Conservation (phyloP, 2,797 vertebrate genomes). For the Alfaro cultratus region DNA sequence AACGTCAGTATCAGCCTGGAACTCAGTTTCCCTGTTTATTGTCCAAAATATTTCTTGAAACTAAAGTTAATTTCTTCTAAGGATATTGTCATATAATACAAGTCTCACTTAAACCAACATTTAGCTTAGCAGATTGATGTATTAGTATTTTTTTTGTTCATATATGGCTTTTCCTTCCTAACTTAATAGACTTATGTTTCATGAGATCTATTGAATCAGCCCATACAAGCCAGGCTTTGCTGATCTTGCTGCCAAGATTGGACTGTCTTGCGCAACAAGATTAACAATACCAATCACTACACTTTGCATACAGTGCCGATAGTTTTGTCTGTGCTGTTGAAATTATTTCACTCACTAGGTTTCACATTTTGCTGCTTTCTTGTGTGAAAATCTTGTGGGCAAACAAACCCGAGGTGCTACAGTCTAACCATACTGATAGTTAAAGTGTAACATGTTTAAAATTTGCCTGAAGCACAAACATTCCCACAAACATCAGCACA, state of each 20-base stretch:
- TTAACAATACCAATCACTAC: too few species aligned
- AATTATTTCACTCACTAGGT: neutral
- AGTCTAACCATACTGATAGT: constrained; percentile 1
- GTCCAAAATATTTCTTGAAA: neutral
- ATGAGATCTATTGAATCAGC: neutral
- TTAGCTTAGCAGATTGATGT: neutral
- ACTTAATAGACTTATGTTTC: neutral
- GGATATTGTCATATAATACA: neutral
- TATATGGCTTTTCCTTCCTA: neutral
- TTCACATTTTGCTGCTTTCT: neutral
- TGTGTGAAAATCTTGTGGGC: neutral
- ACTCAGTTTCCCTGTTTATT: neutral
- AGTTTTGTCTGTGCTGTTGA: neutral
- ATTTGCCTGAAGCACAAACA: constrained; percentile 10
- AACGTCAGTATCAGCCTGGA: neutral
- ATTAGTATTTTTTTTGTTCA: neutral
- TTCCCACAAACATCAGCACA: neutral
- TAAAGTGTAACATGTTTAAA: constrained; percentile 1
- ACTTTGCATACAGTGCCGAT: neutral
- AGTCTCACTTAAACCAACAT: neutral
- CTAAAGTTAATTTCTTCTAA: neutral
- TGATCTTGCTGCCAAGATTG: neutral
- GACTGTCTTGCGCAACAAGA: neutral
- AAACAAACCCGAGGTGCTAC: neutral
- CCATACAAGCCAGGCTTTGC: neutral